Percentiles rank a stretch among this genome's conserved stretches.
Evolutionary conservation across 2,113 vertebrate species (phyloP).

Genomic region (Microcebus griseorufus): DNA sequence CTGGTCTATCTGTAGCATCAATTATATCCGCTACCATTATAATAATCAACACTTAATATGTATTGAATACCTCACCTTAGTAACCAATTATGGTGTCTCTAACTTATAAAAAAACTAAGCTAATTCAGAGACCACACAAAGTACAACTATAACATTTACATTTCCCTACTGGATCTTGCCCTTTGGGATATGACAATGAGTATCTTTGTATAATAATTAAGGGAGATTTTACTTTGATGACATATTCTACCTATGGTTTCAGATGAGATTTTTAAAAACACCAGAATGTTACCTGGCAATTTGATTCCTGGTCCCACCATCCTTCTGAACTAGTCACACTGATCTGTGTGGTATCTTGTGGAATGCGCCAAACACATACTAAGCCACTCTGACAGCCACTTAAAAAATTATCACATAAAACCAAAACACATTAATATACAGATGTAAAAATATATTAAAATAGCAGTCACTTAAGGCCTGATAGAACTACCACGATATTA

Average conservation of each 20-base stretch:
- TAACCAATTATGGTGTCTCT: conserved; percentile 13
- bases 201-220: not conserved
- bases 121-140: conserved; percentile 18
- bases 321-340: conserved; percentile 85
- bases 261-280: conserved; percentile 25
- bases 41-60: not conserved
- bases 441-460: conserved; percentile 34
- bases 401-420: conserved; percentile 66
- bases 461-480: not conserved
- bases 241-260: not conserved
- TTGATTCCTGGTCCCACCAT: conserved; percentile 92
- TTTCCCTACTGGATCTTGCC: not conserved
- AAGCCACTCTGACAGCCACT: conserved; percentile 98
- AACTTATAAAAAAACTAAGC: conserved; percentile 22
- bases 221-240: not conserved
- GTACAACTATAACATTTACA: not conserved
- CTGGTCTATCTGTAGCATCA: not conserved
- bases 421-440: conserved; percentile 26
- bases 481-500: not conserved
- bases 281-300: conserved; percentile 79
- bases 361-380: conserved; percentile 95
- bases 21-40: not conserved
- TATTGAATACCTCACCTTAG: not conserved
- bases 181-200: not conserved
- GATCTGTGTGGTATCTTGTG: conserved; percentile 89